A percentile compares a stretch with the other conserved stretches of the same genome.
phyloP scores from a whole-genome alignment of 2,888 invertebrate species.

The Tetragnatha montana region DNA sequence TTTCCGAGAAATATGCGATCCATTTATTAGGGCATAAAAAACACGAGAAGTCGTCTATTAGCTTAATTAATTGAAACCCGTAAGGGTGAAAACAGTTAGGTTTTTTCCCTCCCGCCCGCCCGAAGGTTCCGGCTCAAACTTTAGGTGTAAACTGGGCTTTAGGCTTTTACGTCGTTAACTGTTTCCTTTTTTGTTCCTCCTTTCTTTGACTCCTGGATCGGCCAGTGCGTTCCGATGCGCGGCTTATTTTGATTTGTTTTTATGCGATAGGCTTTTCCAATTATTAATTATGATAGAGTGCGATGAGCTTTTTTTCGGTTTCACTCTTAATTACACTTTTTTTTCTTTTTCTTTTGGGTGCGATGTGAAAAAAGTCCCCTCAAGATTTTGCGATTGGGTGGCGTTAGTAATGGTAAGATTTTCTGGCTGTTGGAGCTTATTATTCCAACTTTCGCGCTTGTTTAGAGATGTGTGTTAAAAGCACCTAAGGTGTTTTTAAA shows the following conservation, averaged over 20 bases:
- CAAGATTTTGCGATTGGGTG: constrained; percentile 29
- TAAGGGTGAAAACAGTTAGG: constrained; percentile 62
- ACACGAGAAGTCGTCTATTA: constrained; percentile 63
- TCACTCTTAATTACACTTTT: constrained; percentile 58
- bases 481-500: background rate
- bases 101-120: constrained; percentile 52
- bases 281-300: constrained; percentile 66
- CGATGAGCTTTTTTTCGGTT: constrained; percentile 36
- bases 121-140: constrained; percentile 46
- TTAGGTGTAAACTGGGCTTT: constrained; percentile 65
- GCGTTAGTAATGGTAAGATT: background rate
- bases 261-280: constrained; percentile 61
- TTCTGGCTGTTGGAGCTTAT: constrained; percentile 2
- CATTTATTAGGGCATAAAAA: constrained; percentile 65
- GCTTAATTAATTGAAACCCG: constrained; percentile 68
- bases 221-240: constrained; percentile 40
- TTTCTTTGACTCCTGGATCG: constrained; percentile 35
- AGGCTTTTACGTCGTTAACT: constrained; percentile 62
- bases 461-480: background rate
- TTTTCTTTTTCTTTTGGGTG: constrained; percentile 15
- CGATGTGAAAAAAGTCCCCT: background rate
- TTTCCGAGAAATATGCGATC: constrained; percentile 52
- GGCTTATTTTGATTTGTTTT: constrained; percentile 67
- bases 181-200: background rate
- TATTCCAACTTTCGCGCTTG: background rate